Percentiles rank a stretch among this genome's conserved stretches.
These are phyloP conservation scores for Muntiacus muntjak DNA, from an alignment of 2,113 vertebrate species.

Conservation along the genomic window DNA sequence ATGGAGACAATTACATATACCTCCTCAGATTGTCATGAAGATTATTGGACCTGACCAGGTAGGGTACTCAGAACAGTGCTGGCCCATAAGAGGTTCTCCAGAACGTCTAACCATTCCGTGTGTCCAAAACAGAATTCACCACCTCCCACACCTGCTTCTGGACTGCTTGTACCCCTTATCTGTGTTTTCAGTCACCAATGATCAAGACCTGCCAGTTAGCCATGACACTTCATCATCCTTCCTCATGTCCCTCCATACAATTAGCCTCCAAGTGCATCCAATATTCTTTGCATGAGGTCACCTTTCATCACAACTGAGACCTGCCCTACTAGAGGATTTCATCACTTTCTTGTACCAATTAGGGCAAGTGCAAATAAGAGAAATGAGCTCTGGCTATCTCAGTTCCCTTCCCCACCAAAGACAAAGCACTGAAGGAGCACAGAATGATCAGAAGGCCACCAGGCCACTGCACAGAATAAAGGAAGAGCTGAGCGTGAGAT, in stretches of 20 bases:
- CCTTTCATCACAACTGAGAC: background rate
- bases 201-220: background rate
- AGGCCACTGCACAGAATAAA: background rate
- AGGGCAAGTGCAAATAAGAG: background rate
- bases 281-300: background rate
- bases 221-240: background rate
- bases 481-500: background rate
- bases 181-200: background rate
- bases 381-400: background rate
- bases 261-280: background rate
- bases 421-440: background rate
- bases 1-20: background rate
- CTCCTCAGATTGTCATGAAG: background rate
- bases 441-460: background rate
- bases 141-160: background rate
- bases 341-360: background rate
- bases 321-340: background rate
- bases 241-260: background rate
- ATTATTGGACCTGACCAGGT: background rate
- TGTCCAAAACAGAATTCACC: background rate
- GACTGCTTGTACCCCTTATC: background rate
- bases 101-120: background rate
- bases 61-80: background rate
- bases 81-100: background rate
- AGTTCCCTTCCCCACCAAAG: background rate